Evolutionary conservation across 64 coral and sea anemone genomes (phyloP), one percentile per base, ranked within the genome.

Genomic region (Platygyra sinensis): DNA sequence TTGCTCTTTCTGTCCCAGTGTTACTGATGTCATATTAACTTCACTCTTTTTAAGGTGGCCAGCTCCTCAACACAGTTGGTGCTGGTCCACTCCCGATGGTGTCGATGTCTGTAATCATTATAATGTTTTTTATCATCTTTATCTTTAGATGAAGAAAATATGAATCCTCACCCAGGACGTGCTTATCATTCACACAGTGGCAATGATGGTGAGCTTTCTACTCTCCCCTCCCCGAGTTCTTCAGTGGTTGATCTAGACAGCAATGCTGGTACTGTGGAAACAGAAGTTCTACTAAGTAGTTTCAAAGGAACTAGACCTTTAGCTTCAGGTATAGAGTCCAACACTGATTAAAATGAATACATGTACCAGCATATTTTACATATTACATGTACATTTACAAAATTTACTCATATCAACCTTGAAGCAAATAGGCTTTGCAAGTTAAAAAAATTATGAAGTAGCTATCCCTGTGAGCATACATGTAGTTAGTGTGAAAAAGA

Each of bases 241-340:
- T 99, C 97, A 27, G 82, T 99, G 52, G 84, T 96, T 62, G 94
- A 95, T 74, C 73, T 96, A 74, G 91, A 99, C 39, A 99, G 97
- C 77, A 99, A 99, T 91, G 72, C 94, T 77, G 97, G 86, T 46
- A 96, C 94, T 72, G 87, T 96, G 15, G 88, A 90, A 67, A 99
- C 97, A 75, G 97, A 99, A 50, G 74, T 95, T 33, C 80, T 99
- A 38, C 82, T 99, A 2, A 95, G 94, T 32, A 96, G 94, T 15
- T 99, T 90, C 72, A 96, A 96, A 69, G 91, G 88, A 16, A 72
- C 17, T 63, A 32, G 42, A 39, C 12, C 32, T 24, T 67, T 63
- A 2, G 11, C 33, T 52, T 50, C 81, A 85, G 81, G 81, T 85
- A 72, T 20, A 79, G 0, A 27, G 22, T 77, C 19, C 24, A 24